Base-by-base conservation (phyloP, 2,113 vertebrate genomes). In the Oreotrochilus melanogaster region DNA sequence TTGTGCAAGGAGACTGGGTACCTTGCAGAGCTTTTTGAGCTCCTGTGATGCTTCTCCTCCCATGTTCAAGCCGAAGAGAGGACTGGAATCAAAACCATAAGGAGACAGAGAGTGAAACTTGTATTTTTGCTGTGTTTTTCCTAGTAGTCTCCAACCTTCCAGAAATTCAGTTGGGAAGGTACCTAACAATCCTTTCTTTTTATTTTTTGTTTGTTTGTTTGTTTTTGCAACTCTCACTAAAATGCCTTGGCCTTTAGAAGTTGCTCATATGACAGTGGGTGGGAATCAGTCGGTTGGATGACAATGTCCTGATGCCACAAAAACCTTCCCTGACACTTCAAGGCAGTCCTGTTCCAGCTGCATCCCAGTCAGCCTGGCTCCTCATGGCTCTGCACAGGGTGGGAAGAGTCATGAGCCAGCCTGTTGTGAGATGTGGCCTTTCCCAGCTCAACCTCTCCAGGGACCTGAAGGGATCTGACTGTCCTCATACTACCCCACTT, bases 401-500 rank as follows among this genome's bases (percentile, higher is more conserved):
- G 53, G 42, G 71, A 86, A 67, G 35, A 53, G 42, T 21, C 74
- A 73, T 6, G 3, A 43, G 13, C 2, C 0, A 64, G 35, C 18
- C 51, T 56, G 3, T 1, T 1, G 27, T 6, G 7, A 58, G 54
- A 43, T 6, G 21, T 30, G 42, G 24, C 12, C 35, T 75, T 56
- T 69, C 53, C 43, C 37, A 60, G 53, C 10, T 76, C 65, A 43
- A 1, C 6, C 18, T 42, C 30, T 74, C 45, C 62, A 39, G 50
- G 14, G 18, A 51, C 37, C 25, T 33, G 11, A 48, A 21, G 25
- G 22, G 80, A 47, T 39, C 27, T 13, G 50, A 5, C 6, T 43
- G 42, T 37, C 35, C 43, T 67, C 3, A 16, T 47, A 33, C 57
- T 70, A 51, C 14, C 28, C 19, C 0, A 0, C 12, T 91, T 14